These are phyloP conservation scores for Schlechtendalia chinensis DNA, from an alignment of 1,140 invertebrate genomes.

Conservation along the genomic window DNA sequence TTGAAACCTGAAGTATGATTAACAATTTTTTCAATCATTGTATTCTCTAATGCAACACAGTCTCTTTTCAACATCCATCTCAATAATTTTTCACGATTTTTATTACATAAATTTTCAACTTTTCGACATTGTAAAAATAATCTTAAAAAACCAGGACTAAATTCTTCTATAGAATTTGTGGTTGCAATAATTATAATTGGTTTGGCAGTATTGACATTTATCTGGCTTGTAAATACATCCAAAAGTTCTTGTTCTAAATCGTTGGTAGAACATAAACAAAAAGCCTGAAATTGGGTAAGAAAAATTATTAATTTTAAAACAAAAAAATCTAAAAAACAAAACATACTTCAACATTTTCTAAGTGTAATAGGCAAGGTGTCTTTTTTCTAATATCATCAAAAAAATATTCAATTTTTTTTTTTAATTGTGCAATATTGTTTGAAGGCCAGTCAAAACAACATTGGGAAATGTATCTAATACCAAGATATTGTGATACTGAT, in stretches of 20 bases:
- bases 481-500: conserved; percentile 20
- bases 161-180: conserved; percentile 22
- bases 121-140: conserved; percentile 9
- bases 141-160: conserved; percentile 35
- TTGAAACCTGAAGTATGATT: conserved; percentile 32
- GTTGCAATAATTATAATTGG: conserved; percentile 36
- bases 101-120: conserved; percentile 21
- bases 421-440: conserved; percentile 29
- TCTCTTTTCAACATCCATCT: conserved; percentile 40
- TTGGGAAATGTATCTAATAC: conserved; percentile 27
- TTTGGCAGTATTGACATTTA: conserved; percentile 8
- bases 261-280: conserved; percentile 19
- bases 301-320: neutral
- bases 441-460: conserved; percentile 32
- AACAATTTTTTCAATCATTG: neutral
- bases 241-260: conserved; percentile 31
- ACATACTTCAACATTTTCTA: conserved; percentile 39
- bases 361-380: conserved; percentile 18
- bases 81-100: conserved; percentile 26
- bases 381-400: conserved; percentile 26
- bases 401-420: conserved; percentile 43
- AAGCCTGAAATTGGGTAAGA: neutral
- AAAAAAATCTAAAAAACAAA: neutral
- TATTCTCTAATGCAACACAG: neutral
- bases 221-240: conserved; percentile 4